Base-by-base conservation (phyloP, 2,113 vertebrate species). In the Scomber scombrus region DNA sequence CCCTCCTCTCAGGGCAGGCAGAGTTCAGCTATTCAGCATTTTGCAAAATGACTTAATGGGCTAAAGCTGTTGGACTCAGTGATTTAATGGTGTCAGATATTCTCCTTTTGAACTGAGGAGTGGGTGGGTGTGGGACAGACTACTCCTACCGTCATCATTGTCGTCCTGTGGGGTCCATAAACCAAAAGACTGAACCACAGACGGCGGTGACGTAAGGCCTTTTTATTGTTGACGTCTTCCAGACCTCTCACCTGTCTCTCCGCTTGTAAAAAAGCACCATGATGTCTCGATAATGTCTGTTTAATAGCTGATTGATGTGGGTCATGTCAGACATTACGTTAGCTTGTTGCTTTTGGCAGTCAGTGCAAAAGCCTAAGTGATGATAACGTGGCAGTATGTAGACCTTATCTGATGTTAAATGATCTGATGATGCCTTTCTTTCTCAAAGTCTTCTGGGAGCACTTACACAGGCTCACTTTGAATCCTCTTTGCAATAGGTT, bases 21-120 rank as follows among this genome's bases (percentile, higher is more conserved):
- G 47, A 89, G 87, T 82, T 87, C 78, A 88, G 61, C 71, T 67
- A 72, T 89, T 84, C 73, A 75, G 16, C 19, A 5, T 45, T 60
- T 78, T 19, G 46, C 63, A 70, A 58, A 56, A 18, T 5, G 51
- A 63, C 65, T 75, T 88, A 65, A 76, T 81, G 73, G 71, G 34
- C 62, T 47, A 14, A 52, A 71, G 50, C 49, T 64, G 43, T 45
- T 57, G 11, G n/a, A 66, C 57, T 34, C 40, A 4, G 57, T 69
- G 68, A 79, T 82, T 90, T 76, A 89, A 72, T 54, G 68, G 55
- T 80, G 77, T 82, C 82, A 61, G 31, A 76, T 60, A 47, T 54
- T 79, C 58, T 77, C 31, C 14, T 65, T 62, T 63, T 71, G 76
- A 72, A 62, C 54, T 23, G 18, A 56, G 45, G 16, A 23, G 16